A percentile compares a stretch with the other conserved stretches of the same genome.
phyloP scores from a whole-genome alignment of 2,888 invertebrate species.

The Hypsopygia costalis region DNA sequence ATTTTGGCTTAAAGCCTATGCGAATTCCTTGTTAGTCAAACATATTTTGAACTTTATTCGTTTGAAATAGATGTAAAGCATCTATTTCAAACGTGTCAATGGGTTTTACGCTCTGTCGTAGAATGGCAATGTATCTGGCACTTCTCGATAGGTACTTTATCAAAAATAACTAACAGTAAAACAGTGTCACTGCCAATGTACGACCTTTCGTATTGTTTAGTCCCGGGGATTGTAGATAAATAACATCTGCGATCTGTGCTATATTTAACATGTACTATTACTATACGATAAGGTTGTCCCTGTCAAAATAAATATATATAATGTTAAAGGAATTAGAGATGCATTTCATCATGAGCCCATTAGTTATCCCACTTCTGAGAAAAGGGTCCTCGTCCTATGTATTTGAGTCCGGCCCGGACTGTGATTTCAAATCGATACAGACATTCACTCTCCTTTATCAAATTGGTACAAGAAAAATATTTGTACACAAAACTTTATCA shows the following conservation, averaged over 20 bases:
- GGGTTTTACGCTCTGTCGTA: no score
- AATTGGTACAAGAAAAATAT: no score
- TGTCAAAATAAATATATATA: no score
- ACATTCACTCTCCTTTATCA: no score
- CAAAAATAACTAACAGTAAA: slow-evolving; percentile 35
- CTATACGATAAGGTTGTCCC: no score
- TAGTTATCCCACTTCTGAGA: no score
- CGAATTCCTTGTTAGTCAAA: background rate
- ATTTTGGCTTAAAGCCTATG: background rate
- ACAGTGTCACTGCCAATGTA: slow-evolving; percentile 39
- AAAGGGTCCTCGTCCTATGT: no score
- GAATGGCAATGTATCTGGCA: slow-evolving; percentile 13
- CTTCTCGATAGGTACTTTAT: slow-evolving; percentile 31
- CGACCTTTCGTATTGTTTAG: slow-evolving; percentile 20
- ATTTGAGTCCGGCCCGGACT: no score
- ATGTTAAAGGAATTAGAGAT: no score
- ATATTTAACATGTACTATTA: background rate
- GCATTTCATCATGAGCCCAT: no score
- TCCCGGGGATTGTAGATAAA: background rate
- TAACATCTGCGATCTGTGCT: background rate
- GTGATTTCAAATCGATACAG: no score
- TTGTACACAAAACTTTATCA: no score
- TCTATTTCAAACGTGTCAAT: background rate
- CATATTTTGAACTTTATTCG: background rate
- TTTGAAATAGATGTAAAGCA: background rate